Evolutionary conservation across 2,888 invertebrate genomes (phyloP), one percentile per base, ranked within the genome.

Genomic region (Reticulitermes lucifugus): DNA sequence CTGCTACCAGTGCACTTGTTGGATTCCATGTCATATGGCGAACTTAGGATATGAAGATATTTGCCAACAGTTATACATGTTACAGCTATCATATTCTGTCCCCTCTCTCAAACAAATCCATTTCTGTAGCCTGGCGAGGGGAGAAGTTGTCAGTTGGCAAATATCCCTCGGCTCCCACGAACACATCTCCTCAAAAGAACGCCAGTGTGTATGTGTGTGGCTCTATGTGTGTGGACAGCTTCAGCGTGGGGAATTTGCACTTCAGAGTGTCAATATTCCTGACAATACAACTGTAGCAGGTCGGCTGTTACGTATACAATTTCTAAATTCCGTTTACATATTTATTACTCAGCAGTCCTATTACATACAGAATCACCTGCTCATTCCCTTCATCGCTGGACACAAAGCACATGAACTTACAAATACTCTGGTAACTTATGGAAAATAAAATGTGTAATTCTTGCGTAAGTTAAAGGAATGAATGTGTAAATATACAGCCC

Each of bases 101-200:
- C 80, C 55, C 80, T 29, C 60, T 41, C 80, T 60, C 41, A 35
- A 35, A 35, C 70, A 65, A 65, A 22, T 70, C 81, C 70, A 43
- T 43, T 46, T n/a, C 81, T 79, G 51, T 51, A 29, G 79, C 1
- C 65, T 65, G 65, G 51, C 21, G 29, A n/a, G 65, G 81, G 81
- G 75, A 55, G 70, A 43, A 59, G 43, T 25, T 84, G 84, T 79
- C 84, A 84, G 84, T 84, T 84, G 84, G 84, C 79, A 80, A 84
- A 80, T 71, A 84, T 80, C 84, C 84, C 80, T 83, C 35, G 73
- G 83, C 83, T 83, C 83, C 83, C 83, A 83, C 35, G 83, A 75
- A 75, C 83, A 59, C 73, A 55, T 75, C 59, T 70, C 70, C 65
- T 25, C 43, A 43, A 22, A 79, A 79, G 79, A 79, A 51, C 79